Percentiles rank a stretch among this genome's conserved stretches.
Conservation (phyloP, 2,113 vertebrate species). For the Protobothrops flavoviridis region DNA sequence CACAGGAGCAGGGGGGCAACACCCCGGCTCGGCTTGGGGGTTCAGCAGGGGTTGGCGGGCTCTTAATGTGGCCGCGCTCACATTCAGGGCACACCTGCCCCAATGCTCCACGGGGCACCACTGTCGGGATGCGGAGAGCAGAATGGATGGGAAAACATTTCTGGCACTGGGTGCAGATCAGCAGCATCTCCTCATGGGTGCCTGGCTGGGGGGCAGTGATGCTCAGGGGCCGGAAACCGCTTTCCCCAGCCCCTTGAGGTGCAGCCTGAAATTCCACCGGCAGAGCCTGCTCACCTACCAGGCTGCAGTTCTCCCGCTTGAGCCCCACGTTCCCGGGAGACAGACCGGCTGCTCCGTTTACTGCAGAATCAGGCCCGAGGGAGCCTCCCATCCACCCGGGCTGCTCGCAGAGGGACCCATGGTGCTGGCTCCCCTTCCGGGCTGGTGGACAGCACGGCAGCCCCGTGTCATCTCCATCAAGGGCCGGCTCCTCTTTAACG, state of each 20-base stretch:
- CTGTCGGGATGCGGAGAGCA: neutral
- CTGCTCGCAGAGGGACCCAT: too few relatives aligned
- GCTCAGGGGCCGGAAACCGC: neutral
- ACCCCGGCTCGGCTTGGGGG: neutral
- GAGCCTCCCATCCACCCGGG: neutral
- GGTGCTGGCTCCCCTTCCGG: neutral
- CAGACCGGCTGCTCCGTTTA: neutral
- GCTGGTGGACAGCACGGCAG: too few relatives aligned
- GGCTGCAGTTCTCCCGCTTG: neutral
- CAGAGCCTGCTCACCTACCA: neutral
- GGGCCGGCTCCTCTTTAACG: neutral
- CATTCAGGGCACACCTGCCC: conserved; percentile 1
- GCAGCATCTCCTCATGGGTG: neutral
- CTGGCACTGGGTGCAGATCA: conserved; percentile 24
- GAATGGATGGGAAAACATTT: conserved; percentile 7
- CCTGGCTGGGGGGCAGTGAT: neutral
- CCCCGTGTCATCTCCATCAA: neutral
- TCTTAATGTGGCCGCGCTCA: neutral
- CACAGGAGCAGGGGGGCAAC: neutral
- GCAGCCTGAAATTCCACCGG: neutral
- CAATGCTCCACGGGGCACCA: neutral
- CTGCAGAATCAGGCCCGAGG: neutral
- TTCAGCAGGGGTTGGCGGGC: neutral
- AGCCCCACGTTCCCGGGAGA: neutral
- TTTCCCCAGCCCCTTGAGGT: too few relatives aligned